phyloP scores from a whole-genome alignment of 2,888 invertebrate genomes.

The Ectemnius continuus region DNA sequence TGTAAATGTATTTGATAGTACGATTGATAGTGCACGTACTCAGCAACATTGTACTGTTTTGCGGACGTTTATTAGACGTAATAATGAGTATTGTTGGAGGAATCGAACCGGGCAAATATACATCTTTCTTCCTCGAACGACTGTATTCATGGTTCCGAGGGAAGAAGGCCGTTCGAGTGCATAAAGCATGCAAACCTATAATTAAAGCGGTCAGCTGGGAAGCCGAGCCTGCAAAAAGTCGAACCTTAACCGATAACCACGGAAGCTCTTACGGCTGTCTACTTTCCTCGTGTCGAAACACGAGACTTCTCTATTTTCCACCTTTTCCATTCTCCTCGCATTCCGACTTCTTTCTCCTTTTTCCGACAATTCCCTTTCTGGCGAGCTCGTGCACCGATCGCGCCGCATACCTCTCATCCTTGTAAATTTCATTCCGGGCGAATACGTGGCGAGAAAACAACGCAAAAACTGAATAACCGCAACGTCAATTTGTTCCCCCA shows the following conservation, averaged over 20 bases:
- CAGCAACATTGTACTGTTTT: background rate
- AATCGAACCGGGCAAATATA: no score
- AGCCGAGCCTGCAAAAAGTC: background rate
- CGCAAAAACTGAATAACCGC: no score
- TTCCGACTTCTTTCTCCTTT: background rate
- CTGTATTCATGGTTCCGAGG: background rate
- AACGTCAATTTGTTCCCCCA: no score
- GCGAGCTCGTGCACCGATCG: no score
- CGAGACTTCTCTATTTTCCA: background rate
- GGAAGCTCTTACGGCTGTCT: background rate
- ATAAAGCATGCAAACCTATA: slow-evolving; percentile 6
- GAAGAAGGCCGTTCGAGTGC: background rate
- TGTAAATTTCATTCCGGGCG: no score
- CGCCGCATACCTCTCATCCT: no score
- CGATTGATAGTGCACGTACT: background rate
- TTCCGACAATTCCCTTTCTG: no score
- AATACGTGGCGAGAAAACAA: no score
- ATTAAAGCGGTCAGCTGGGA: slow-evolving; percentile 10
- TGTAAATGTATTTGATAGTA: slow-evolving; percentile 14
- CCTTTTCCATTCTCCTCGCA: background rate
- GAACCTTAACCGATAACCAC: background rate
- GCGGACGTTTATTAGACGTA: no score
- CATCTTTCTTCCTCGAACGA: no score
- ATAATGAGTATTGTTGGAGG: no score
- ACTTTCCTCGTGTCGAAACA: background rate